Conservation (phyloP, 2,113 vertebrate genomes). For the Solenodon paradoxus region DNA sequence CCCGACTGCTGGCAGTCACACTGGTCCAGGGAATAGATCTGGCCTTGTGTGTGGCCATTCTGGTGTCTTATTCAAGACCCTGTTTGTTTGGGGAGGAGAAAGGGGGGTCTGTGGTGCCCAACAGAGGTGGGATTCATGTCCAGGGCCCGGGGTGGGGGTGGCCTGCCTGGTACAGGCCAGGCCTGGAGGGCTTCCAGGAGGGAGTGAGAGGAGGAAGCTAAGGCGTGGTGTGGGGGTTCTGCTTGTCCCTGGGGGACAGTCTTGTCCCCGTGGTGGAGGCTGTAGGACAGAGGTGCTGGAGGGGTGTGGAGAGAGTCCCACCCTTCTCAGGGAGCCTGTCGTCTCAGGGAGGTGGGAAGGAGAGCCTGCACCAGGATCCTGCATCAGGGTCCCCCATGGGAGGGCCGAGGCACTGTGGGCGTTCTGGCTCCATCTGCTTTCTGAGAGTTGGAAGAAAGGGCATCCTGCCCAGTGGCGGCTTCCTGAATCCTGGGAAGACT, state of each 20-base stretch:
- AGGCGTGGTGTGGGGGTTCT: background rate
- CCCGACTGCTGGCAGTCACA: background rate
- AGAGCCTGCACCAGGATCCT: background rate
- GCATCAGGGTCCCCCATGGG: background rate
- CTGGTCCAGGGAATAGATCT: conserved; percentile 63
- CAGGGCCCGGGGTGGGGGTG: conserved; percentile 30
- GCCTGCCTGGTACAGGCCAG: conserved; percentile 76
- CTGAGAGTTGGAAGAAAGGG: background rate
- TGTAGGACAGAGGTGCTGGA: background rate
- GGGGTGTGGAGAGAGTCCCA: background rate
- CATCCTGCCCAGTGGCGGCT: background rate
- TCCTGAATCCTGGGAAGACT: background rate
- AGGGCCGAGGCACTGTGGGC: background rate
- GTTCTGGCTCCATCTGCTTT: background rate
- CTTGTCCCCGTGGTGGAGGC: background rate
- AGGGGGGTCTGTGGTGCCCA: conserved; percentile 83
- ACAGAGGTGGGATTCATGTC: conserved; percentile 84
- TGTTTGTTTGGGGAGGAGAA: conserved; percentile 83
- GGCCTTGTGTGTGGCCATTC: conserved; percentile 56
- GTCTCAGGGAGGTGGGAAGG: background rate
- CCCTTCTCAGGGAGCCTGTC: background rate
- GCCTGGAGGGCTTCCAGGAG: background rate
- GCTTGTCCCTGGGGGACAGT: background rate
- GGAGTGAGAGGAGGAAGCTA: background rate
- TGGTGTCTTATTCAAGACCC: conserved; percentile 76